Evolutionary conservation across 2,797 vertebrate species (phyloP).

Genomic region (Cercopithecus diana): DNA sequence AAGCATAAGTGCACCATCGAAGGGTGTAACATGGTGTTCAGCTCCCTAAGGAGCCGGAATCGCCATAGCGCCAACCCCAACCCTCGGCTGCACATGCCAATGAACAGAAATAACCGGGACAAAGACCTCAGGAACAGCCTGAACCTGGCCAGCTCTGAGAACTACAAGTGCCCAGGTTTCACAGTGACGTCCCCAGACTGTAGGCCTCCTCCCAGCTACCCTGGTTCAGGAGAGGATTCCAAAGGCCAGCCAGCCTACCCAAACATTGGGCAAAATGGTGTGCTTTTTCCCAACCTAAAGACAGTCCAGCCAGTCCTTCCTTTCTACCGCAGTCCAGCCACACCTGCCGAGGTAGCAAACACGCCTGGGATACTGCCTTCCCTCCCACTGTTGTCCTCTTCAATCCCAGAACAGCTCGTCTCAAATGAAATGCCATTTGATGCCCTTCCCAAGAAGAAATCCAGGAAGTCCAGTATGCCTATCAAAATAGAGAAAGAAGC

Average conservation of each 20-base stretch:
- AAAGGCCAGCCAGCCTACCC: slow-evolving; percentile 89
- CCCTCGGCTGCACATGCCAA: slow-evolving; percentile 98
- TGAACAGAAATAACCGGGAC: slow-evolving; percentile 98
- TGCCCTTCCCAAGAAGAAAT: slow-evolving; percentile 96
- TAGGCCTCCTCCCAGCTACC: slow-evolving; percentile 88
- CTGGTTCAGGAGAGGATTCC: slow-evolving; percentile 87
- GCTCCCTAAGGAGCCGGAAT: slow-evolving; percentile 96
- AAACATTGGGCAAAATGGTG: slow-evolving; percentile 90
- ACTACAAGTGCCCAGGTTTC: slow-evolving; percentile 87
- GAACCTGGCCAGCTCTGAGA: slow-evolving; percentile 86
- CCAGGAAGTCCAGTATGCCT: slow-evolving; percentile 98
- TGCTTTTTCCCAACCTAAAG: slow-evolving; percentile 96
- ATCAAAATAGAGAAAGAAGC: slow-evolving; percentile 97
- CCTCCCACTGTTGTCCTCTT: slow-evolving; percentile 93
- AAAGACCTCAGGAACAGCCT: slow-evolving; percentile 92
- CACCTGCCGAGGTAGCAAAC: slow-evolving; percentile 95
- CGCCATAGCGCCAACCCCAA: slow-evolving; percentile 99
- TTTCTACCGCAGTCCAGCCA: slow-evolving; percentile 95
- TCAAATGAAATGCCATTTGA: slow-evolving; percentile 87
- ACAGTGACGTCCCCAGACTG: slow-evolving; percentile 83
- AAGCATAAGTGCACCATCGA: slow-evolving; percentile 98
- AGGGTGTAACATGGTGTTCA: slow-evolving; percentile 99
- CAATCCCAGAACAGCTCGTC: slow-evolving; percentile 89
- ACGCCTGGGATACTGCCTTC: slow-evolving; percentile 94
- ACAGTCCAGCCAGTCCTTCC: slow-evolving; percentile 97